These are phyloP conservation scores for Ectropis crepuscularia DNA, from an alignment of 2,888 invertebrate genomes.

Conservation along the genomic window DNA sequence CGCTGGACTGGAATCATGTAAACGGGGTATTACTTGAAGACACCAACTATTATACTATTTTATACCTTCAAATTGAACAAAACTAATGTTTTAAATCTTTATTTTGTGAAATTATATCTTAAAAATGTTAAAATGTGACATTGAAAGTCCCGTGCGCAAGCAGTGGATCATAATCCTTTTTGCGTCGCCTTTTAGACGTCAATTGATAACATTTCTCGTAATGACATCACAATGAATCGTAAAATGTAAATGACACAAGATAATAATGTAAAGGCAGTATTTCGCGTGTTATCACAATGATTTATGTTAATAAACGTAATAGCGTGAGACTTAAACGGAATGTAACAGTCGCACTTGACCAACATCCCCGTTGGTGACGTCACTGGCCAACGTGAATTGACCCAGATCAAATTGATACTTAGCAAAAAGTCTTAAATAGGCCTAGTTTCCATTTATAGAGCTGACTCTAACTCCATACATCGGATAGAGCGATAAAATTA, in stretches of 20 bases:
- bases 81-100: too few relatives aligned
- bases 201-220: conserved; percentile 10
- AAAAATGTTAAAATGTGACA: too few relatives aligned
- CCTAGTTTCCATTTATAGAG: conserved; percentile 1
- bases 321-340: conserved; percentile 19
- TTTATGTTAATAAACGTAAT: conserved; percentile 21
- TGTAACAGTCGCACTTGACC: conserved; percentile 29
- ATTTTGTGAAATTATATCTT: too few relatives aligned
- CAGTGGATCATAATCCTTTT: not conserved
- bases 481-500: not conserved
- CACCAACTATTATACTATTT: too few relatives aligned
- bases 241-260: conserved; percentile 2
- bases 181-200: not conserved
- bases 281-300: conserved; percentile 22
- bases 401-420: conserved; percentile 46
- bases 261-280: conserved; percentile 3
- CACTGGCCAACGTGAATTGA: conserved; percentile 50
- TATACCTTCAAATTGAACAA: too few relatives aligned
- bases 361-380: conserved; percentile 41
- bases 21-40: too few relatives aligned
- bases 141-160: too few relatives aligned
- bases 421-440: conserved; percentile 18
- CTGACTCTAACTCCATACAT: not conserved
- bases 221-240: conserved; percentile 10
- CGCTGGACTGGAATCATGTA: too few relatives aligned